These are phyloP conservation scores for Clarias fuscus DNA, from an alignment of 2,797 vertebrate genomes.

Conservation along the genomic window DNA sequence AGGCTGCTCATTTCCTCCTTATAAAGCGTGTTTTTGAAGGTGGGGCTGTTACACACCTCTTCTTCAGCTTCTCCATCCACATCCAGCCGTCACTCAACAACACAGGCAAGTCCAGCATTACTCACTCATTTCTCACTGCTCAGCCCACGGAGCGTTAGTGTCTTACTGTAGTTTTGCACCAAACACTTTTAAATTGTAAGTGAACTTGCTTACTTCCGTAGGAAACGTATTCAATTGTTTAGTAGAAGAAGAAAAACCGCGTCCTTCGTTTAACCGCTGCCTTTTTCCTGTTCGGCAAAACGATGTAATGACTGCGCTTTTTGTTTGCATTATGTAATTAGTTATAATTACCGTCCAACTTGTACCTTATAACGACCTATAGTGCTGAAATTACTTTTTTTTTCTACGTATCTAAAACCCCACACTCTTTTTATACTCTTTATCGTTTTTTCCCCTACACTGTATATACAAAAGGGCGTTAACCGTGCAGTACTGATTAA, in stretches of 20 bases:
- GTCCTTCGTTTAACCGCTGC: not conserved
- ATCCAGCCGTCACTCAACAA: constrained; percentile 3
- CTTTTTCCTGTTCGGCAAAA: not conserved
- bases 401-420: not conserved
- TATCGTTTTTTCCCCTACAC: not conserved
- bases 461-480: not conserved
- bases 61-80: not conserved
- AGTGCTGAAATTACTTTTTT: not conserved
- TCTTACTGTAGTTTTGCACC: not conserved
- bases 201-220: not conserved
- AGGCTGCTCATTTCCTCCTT: constrained; percentile 13
- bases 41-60: not conserved
- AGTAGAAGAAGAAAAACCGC: not conserved
- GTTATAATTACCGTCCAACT: too few relatives aligned
- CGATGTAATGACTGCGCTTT: not conserved
- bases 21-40: constrained; percentile 2
- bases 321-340: not conserved
- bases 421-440: too few relatives aligned
- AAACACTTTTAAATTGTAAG: not conserved
- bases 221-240: not conserved
- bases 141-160: not conserved
- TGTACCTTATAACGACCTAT: too few relatives aligned
- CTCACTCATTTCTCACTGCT: not conserved
- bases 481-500: not conserved
- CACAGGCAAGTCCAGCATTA: constrained; percentile 8